Evolutionary conservation across 2,888 invertebrate genomes (phyloP).

Genomic region (Kuschelorhynchus macadamiae): DNA sequence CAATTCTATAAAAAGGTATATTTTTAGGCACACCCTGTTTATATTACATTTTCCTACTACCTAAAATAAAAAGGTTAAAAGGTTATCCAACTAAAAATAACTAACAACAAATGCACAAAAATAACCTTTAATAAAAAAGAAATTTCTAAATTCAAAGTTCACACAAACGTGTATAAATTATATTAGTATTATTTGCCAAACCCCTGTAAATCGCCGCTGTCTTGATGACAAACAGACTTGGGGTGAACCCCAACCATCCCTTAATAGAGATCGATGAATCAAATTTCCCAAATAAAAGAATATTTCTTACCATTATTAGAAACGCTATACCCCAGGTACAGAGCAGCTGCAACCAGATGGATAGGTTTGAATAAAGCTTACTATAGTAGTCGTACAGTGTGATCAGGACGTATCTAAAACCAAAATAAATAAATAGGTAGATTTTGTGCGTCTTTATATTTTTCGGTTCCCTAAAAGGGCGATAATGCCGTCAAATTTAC

Average conservation of each 20-base stretch:
- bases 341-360: slow-evolving; percentile 83
- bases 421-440: slow-evolving; percentile 35
- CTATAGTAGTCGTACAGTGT: slow-evolving; percentile 86
- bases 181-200: not conserved
- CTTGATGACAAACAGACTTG: slow-evolving; percentile 27
- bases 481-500: no score
- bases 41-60: no score
- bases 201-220: slow-evolving; percentile 11
- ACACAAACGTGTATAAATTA: no score
- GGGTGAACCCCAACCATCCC: slow-evolving; percentile 37
- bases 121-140: no score
- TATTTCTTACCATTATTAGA: slow-evolving; percentile 75
- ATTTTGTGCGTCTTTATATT: not conserved
- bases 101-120: no score
- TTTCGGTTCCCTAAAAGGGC: not conserved
- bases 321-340: slow-evolving; percentile 86
- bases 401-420: slow-evolving; percentile 85
- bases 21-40: no score
- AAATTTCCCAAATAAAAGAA: slow-evolving; percentile 42
- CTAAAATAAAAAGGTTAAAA: no score
- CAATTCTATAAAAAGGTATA: no score
- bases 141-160: no score
- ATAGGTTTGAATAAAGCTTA: slow-evolving; percentile 80
- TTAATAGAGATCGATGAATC: slow-evolving; percentile 37
- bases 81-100: no score